Base-by-base conservation (phyloP, 2,888 invertebrate species). In the Hipparchia semele region DNA sequence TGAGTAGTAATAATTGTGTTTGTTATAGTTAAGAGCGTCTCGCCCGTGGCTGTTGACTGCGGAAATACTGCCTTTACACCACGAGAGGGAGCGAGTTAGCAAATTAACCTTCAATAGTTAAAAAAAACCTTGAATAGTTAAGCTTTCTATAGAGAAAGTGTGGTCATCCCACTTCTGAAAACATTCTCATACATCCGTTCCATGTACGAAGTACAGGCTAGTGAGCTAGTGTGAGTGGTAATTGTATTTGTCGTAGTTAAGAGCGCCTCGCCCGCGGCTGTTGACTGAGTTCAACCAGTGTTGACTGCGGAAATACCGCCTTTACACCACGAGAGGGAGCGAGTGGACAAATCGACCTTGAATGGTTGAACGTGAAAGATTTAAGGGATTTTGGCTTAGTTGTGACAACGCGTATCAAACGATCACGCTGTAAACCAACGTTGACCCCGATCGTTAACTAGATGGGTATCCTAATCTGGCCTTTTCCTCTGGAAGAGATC, bases 171-270 rank as follows among this genome's bases (percentile, higher is more conserved):
- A 23, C 23, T 39, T 39, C 39, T 49, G 8, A 49, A 54, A 54
- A 54, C 53, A 54, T 54, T 54, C 12, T 1, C 49, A 49, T 12
- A 54, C 53, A 12, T 54, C 12, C 2, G 53, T 54, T 54, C 12
- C 9, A 54, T 1, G 53, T 54, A 54, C 53, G 8, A 7, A 13
- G 10, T 49, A 62, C 53, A 33, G 46, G 46, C 58, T 6, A 10
- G 23, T 54, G 46, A 13, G 68, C 33, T 6, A 59, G 59, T 68
- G 68, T 68, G 59, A 5, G 68, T 12, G 68, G 68, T 68, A 68
- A 68, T 68, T 88, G 85, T 89, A 87, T 88, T 87, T 88, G 87
- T 85, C 83, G 81, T 84, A 85, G 87, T 87, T 88, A 89, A 87
- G 82, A 80, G 81, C 76, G 59, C 81, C 81, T 80, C 68, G 85